Conservation (phyloP, 2,888 invertebrate genomes). For the Cheilosia vulpina region DNA sequence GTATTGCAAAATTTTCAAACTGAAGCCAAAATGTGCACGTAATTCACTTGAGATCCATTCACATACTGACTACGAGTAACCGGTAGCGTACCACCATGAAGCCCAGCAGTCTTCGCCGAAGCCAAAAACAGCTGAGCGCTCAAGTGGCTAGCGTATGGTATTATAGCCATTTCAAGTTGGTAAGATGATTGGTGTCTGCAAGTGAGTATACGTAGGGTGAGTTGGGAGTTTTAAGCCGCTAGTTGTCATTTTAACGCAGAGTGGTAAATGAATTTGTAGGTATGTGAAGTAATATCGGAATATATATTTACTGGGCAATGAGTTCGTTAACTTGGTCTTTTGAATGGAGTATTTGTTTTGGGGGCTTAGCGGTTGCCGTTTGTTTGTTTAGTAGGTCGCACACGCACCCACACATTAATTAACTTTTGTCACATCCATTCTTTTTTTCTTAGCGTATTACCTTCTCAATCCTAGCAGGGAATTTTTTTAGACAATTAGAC, state of each 20-base stretch:
- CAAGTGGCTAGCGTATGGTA: slow-evolving; percentile 16
- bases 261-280: background rate
- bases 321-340: background rate
- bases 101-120: slow-evolving; percentile 27
- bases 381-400: background rate
- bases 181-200: slow-evolving; percentile 24
- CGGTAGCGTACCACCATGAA: slow-evolving; percentile 57
- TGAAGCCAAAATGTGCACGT: slow-evolving; percentile 31
- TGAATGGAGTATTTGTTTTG: background rate
- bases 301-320: background rate
- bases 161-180: slow-evolving; percentile 20
- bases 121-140: slow-evolving; percentile 24
- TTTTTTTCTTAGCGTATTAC: too few relatives aligned
- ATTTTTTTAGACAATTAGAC: too few relatives aligned
- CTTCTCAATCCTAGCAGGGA: too few relatives aligned
- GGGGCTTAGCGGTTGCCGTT: background rate
- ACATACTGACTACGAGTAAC: slow-evolving; percentile 63
- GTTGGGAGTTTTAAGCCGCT: slow-evolving; percentile 7
- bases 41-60: slow-evolving; percentile 70
- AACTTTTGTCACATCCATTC: too few relatives aligned
- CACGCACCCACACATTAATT: too few relatives aligned
- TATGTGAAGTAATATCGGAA: background rate
- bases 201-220: slow-evolving; percentile 32
- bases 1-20: slow-evolving; percentile 48
- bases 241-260: background rate